Base-by-base conservation (phyloP, 2,113 vertebrate species). In the Dipodomys merriami region DNA sequence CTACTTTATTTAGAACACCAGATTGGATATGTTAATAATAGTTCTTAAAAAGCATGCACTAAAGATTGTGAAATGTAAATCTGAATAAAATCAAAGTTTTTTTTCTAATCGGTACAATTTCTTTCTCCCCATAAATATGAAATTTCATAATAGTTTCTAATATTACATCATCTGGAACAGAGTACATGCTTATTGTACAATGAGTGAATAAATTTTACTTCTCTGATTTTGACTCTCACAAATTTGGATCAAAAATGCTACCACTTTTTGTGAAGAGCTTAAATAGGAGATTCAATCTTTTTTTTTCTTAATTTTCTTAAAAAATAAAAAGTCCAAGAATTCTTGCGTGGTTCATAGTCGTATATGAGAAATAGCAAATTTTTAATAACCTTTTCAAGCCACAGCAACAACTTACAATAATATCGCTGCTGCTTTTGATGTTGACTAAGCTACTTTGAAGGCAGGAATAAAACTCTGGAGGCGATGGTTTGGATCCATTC, bases 21-120 rank as follows among this genome's bases (percentile, higher is more conserved):
- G 81, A 96, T 94, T 95, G 84, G 49, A 85, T 92, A 93, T 91
- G 64, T 91, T 97, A 96, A 93, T 95, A 95, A 96, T 87, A 96
- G 83, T 85, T 95, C 81, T 94, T 93, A 19, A 96, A 96, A 95
- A 89, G 30, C 65, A 86, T 69, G 64, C 77, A 57, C 22, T 86
- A 94, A 90, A 92, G 77, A 89, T 69, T 39, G 67, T 49, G 29
- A 91, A 90, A 91, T 92, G 30, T 76, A 96, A 96, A 94, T 92
- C 91, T 44, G 76, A 18, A 49, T 39, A 85, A 86, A 85, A 76
- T 74, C n/a, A 67, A 39, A 80, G 39, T 39, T 86, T 85, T 19
- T 19, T 18, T 92, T 81, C 19, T 69, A 81, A 81, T 73, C 16
- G 6, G 33, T 95, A 86, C 13, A 2, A 29, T 53, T 77, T 86